A percentile compares a stretch with the other conserved stretches of the same genome.
Conservation (phyloP, 2,797 vertebrate genomes). For the Myiotriccus ornatus region DNA sequence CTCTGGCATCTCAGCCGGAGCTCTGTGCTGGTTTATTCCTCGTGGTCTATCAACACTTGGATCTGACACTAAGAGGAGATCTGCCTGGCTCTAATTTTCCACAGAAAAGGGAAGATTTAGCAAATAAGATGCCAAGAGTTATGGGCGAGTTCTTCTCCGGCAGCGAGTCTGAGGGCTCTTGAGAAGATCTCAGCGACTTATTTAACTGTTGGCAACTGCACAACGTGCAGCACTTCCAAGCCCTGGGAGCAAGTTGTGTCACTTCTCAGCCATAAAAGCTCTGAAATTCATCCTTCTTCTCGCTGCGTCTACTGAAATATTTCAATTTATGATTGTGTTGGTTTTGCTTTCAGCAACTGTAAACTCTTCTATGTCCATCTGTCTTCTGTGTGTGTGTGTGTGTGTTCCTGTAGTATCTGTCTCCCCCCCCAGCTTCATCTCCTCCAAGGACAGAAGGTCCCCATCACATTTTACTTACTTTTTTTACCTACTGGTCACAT, state of each 20-base stretch:
- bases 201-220: not conserved
- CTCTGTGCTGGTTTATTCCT: not conserved
- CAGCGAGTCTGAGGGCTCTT: not conserved
- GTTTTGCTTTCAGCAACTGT: not conserved
- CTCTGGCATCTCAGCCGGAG: not conserved
- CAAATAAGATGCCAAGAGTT: not conserved
- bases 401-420: not conserved
- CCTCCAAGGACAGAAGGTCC: not conserved
- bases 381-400: accelerated
- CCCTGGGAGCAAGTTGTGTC: not conserved
- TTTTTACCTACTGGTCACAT: not conserved
- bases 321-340: not conserved
- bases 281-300: not conserved
- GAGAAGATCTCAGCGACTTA: not conserved
- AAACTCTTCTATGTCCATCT: not conserved
- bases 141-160: conserved; percentile 1
- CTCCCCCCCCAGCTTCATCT: not conserved
- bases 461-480: not conserved
- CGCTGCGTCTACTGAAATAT: not conserved
- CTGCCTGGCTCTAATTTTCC: not conserved
- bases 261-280: not conserved
- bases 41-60: not conserved
- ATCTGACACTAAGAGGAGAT: not conserved
- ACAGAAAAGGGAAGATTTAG: not conserved
- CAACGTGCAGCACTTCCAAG: not conserved